Base-by-base conservation (phyloP, 2,797 vertebrate species). In the Euphonia xanthogaster region DNA sequence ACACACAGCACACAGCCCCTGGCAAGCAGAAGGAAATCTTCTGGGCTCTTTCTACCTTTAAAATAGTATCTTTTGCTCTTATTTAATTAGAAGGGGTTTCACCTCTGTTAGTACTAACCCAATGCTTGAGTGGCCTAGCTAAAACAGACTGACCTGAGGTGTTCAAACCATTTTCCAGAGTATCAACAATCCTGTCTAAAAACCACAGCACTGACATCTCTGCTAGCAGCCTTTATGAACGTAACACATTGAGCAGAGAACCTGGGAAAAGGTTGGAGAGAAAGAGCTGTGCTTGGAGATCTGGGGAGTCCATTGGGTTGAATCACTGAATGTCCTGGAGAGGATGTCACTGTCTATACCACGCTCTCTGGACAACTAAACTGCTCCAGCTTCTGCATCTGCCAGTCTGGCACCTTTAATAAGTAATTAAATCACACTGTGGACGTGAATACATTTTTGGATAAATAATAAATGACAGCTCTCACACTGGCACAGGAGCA, bases 401-500 rank as follows among this genome's bases (percentile, higher is more conserved):
- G 90, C 80, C 73, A 81, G 89, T 94, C 95, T 95, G 93, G 87
- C 94, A 92, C 94, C 93, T 94, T 94, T 85, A 94, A 62, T 86
- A 78, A 95, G 79, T 75, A 75, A 94, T 88, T 86, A 88, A 95
- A 80, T 94, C 76, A 84, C 85, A 76, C 73, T 78, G 76, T 82
- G 80, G 93, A 79, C 19, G 17, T 93, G 86, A 94, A 89, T 83
- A 91, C 37, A 19, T 44, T 58, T 82, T 78, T 65, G 47, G 89
- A 81, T 90, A 92, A 96, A 96, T 94, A 91, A 90, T 74, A 93
- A 93, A 65, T 89, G 92, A 95, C 89, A 96, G 78, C 82, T 93
- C 60, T 86, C 81, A 61, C 68, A 48, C 54, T 94, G 82, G 82
- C 84, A 90, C 33, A 19, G 0, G 6, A 87, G 75, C 66, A 68